A percentile compares a stretch with the other conserved stretches of the same genome.
These are phyloP conservation scores for Falcaria lacertinaria DNA, from an alignment of 2,888 invertebrate genomes.

Conservation along the genomic window DNA sequence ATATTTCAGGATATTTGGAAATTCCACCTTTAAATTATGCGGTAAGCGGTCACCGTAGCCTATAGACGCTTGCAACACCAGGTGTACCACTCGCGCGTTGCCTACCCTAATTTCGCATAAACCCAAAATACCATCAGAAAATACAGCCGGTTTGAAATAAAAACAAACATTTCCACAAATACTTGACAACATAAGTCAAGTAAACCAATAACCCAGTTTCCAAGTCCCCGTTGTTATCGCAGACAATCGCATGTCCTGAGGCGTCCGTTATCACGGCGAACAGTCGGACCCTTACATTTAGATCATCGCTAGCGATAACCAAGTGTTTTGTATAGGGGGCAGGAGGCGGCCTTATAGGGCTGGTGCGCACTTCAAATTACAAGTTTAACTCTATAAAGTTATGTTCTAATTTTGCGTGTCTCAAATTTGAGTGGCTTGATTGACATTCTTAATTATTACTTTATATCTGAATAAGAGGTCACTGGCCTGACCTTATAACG, in stretches of 20 bases:
- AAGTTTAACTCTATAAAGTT: neutral
- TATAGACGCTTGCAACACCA: too few species aligned
- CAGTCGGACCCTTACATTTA: conserved; percentile 50
- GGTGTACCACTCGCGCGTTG: too few species aligned
- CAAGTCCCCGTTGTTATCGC: conserved; percentile 38
- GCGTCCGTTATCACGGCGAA: conserved; percentile 51
- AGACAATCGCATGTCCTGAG: conserved; percentile 58
- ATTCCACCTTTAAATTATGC: too few species aligned
- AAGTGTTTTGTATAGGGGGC: conserved; percentile 37
- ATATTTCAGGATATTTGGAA: too few species aligned
- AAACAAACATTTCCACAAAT: conserved; percentile 8
- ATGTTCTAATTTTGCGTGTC: neutral
- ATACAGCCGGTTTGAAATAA: too few species aligned
- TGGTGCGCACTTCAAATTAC: neutral
- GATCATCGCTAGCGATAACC: conserved; percentile 60
- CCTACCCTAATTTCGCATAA: too few species aligned
- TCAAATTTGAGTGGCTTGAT: too few species aligned
- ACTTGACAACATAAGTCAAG: conserved; percentile 14
- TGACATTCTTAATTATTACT: too few species aligned
- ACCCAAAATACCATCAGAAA: too few species aligned
- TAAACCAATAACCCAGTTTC: conserved; percentile 29
- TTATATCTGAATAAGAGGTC: too few species aligned
- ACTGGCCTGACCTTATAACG: too few species aligned
- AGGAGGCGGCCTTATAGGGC: conserved; percentile 9
- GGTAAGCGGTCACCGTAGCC: too few species aligned